phyloP scores from a whole-genome alignment of 92 coral and sea anemone genomes.

The Galaxea fascicularis region DNA sequence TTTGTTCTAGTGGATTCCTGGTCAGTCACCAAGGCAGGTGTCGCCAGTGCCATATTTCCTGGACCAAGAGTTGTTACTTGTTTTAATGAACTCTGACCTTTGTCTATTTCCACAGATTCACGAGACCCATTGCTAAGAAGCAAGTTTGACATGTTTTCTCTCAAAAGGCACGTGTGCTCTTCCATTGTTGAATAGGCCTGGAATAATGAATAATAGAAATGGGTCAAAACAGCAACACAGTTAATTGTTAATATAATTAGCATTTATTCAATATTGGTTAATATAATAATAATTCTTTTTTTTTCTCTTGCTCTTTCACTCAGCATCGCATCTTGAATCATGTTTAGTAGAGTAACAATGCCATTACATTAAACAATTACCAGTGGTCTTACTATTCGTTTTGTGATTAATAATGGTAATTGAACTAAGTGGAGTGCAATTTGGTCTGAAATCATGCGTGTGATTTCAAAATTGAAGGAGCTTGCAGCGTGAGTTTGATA shows the following conservation, averaged over 20 bases:
- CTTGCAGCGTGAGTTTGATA: too few relatives aligned
- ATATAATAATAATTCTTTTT: too few relatives aligned
- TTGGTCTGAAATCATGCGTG: too few relatives aligned
- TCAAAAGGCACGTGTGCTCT: slow-evolving; percentile 73
- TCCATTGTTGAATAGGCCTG: slow-evolving; percentile 84
- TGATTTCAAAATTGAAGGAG: too few relatives aligned
- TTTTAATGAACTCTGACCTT: slow-evolving; percentile 55
- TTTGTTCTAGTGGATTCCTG: slow-evolving; percentile 41
- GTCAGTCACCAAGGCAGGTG: slow-evolving; percentile 76
- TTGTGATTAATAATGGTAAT: too few relatives aligned
- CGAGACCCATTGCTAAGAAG: slow-evolving; percentile 68
- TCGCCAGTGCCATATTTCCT: slow-evolving; percentile 82
- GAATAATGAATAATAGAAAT: neutral
- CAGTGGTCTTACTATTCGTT: too few relatives aligned
- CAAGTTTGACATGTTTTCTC: slow-evolving; percentile 80
- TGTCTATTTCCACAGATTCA: slow-evolving; percentile 69
- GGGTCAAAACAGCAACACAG: neutral
- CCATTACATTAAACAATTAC: too few relatives aligned
- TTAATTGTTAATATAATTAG: too few relatives aligned
- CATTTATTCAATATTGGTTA: too few relatives aligned
- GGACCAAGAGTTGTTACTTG: slow-evolving; percentile 79
- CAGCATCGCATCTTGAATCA: neutral
- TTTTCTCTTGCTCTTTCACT: neutral
- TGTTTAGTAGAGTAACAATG: neutral
- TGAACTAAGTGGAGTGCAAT: too few relatives aligned